These are phyloP conservation scores for Choloepus hoffmanni DNA, from an alignment of 2,113 vertebrate species.

Conservation along the genomic window DNA sequence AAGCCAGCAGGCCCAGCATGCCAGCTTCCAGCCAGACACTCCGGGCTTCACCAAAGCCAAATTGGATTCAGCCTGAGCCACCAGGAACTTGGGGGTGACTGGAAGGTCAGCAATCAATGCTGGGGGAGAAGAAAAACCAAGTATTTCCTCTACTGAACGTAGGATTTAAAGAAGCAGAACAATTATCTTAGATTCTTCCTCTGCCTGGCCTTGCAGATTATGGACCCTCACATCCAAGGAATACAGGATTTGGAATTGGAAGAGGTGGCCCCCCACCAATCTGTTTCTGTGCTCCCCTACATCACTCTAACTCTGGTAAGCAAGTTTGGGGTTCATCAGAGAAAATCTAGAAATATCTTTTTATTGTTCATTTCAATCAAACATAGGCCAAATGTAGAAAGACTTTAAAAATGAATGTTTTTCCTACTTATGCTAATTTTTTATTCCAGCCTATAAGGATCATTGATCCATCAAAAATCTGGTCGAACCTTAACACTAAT, in stretches of 20 bases:
- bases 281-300: background rate
- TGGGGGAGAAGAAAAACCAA: background rate
- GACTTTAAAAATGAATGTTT: conserved; percentile 34
- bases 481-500: background rate
- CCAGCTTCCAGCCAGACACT: conserved; percentile 42
- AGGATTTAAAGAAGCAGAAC: conserved; percentile 16
- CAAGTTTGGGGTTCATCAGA: conserved; percentile 38
- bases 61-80: conserved; percentile 30
- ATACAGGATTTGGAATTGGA: background rate
- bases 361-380: background rate
- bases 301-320: too few species aligned
- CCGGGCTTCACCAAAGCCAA: conserved; percentile 51
- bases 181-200: conserved; percentile 37
- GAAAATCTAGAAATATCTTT: conserved; percentile 19
- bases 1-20: background rate
- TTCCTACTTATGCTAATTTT: background rate
- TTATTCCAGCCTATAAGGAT: background rate
- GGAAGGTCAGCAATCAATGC: background rate
- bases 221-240: background rate
- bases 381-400: conserved; percentile 8
- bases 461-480: background rate
- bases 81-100: conserved; percentile 23
- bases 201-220: conserved; percentile 11
- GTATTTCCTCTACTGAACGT: background rate
- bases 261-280: background rate